Evolutionary conservation across 2,113 vertebrate genomes (phyloP).

Genomic region (western clawed frog (Xenopus tropicalis)): UCB_Xtro_10.0 CM004448.2:1310501-1311000

Average conservation of each 20-base stretch:
- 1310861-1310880: constrained; percentile 89
- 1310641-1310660: constrained; percentile 51
- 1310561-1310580: constrained; percentile 54
- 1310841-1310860: constrained; percentile 80
- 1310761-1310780: constrained; percentile 79
- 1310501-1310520: constrained; percentile 81
- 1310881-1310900: constrained; percentile 79
- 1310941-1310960: constrained; percentile 74
- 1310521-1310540: constrained; percentile 70
- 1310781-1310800: constrained; percentile 76
- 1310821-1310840: constrained; percentile 82
- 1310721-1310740: constrained; percentile 83
- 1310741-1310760: constrained; percentile 79
- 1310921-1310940: constrained; percentile 83
- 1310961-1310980: constrained; percentile 76
- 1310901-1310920: constrained; percentile 76
- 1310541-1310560: constrained; percentile 68
- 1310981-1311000: constrained; percentile 72
- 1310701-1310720: constrained; percentile 67
- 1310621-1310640: constrained; percentile 70
- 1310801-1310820: constrained; percentile 85
- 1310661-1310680: constrained; percentile 74
- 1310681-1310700: constrained; percentile 72
- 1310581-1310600: constrained; percentile 49
- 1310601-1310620: constrained; percentile 66